These are phyloP conservation scores for Eupithecia inturbata DNA, from an alignment of 2,888 invertebrate species.

Conservation along the genomic window DNA sequence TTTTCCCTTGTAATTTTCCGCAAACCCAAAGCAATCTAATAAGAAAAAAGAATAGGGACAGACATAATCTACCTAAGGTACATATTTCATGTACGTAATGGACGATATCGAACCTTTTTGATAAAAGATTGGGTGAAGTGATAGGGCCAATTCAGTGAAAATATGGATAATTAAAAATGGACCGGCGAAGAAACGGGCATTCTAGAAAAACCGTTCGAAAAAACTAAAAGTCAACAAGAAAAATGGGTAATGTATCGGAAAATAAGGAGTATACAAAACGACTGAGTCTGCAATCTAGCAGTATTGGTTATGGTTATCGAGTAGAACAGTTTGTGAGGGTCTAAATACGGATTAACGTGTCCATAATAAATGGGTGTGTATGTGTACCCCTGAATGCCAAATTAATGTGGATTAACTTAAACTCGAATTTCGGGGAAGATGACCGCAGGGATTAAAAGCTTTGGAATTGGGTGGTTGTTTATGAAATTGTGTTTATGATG, in stretches of 20 bases:
- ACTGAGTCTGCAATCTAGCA: constrained; percentile 26
- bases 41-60: constrained; percentile 9
- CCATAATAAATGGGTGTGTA: constrained; percentile 51
- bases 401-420: constrained; percentile 41
- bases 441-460: constrained; percentile 26
- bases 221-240: constrained; percentile 34
- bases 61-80: constrained; percentile 19
- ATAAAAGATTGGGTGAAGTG: constrained; percentile 33
- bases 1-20: constrained; percentile 13
- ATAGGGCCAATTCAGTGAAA: constrained; percentile 27
- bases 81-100: constrained; percentile 30
- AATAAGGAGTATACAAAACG: constrained; percentile 38
- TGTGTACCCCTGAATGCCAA: constrained; percentile 46
- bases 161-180: constrained; percentile 32
- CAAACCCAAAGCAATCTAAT: constrained; percentile 3
- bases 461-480: constrained; percentile 12
- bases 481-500: constrained; percentile 2
- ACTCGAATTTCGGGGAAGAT: constrained; percentile 34
- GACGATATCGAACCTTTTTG: constrained; percentile 17
- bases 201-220: constrained; percentile 10
- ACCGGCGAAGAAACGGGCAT: constrained; percentile 12
- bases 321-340: constrained; percentile 43
- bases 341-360: constrained; percentile 46
- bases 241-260: constrained; percentile 33
- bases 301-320: constrained; percentile 41